Evolutionary conservation across 2,113 vertebrate genomes (phyloP), one percentile per base, ranked within the genome.

Genomic region (Trematomus loennbergii): DNA sequence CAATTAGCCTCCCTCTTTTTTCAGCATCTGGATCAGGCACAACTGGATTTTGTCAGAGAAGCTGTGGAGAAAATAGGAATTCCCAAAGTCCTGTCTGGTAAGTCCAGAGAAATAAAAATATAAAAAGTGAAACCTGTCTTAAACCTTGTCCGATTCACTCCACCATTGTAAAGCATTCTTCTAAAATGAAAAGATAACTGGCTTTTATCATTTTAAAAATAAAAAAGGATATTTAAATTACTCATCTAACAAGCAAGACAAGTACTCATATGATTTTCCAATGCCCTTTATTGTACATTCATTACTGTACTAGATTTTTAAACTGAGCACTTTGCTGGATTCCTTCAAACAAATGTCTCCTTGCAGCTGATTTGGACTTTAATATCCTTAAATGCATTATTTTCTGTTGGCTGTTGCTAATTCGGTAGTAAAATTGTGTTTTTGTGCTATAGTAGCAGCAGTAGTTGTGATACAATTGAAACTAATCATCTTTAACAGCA

Each of bases 81-180:
- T 58, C 95, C 96, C 20, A 95, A 95, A 80, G 95, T 97, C 48
- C 78, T 92, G 76, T 95, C 95, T 60, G 92, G 93, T 97, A 89
- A 94, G 95, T 60, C 33, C 36, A 61, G 12, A 59, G 18, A 69
- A 10, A 5, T 17, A 12, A 6, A 5, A 4, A 12, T 5, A 72
- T 2, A 15, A 29, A 20, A 11, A 12, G 12, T 65, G 11, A 46
- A 20, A 36, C 18, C 33, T 43, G 50, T 8, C 18, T 69, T 43
- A 40, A 45, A 49, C 69, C 2, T 33, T 3, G n/a, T n/a, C 53
- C 53, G 1, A 2, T 16, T 45, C 8, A 59, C n/a, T 12, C 5
- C 9, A 13, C 55, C 10, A 52, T 18, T 11, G 67, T 7, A 22
- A 20, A 18, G 6, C 15, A 15, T 60, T 20, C 16, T n/a, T 3